These are phyloP conservation scores for Symphodus melops DNA, from an alignment of 2,113 vertebrate species.

Conservation along the genomic window DNA sequence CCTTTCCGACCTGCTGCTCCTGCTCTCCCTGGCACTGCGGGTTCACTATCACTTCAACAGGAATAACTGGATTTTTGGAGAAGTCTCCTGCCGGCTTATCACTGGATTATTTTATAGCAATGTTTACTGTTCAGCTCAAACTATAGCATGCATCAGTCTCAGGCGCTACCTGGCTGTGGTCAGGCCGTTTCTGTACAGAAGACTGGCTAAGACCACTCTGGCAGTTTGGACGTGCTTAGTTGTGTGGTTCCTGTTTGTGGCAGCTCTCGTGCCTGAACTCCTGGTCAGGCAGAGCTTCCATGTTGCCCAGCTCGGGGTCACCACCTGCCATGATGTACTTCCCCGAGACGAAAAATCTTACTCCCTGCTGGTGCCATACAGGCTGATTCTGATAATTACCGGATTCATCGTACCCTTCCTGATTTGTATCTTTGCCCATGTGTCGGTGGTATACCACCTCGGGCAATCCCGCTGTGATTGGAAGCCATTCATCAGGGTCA, in stretches of 20 bases:
- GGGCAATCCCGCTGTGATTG: slow-evolving; percentile 83
- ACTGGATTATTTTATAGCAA: slow-evolving; percentile 91
- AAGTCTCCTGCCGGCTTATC: slow-evolving; percentile 84
- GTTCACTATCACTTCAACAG: slow-evolving; percentile 89
- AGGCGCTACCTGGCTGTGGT: slow-evolving; percentile 90
- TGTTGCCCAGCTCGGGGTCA: slow-evolving; percentile 63
- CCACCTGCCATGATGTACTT: slow-evolving; percentile 89
- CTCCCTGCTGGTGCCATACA: slow-evolving; percentile 81
- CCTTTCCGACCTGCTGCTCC: slow-evolving; percentile 88
- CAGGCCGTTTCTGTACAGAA: slow-evolving; percentile 90
- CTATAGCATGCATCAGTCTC: slow-evolving; percentile 88
- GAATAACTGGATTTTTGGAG: slow-evolving; percentile 93
- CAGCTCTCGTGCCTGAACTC: slow-evolving; percentile 87
- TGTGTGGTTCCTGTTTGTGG: slow-evolving; percentile 83
- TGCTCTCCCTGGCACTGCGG: slow-evolving; percentile 87
- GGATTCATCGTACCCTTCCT: slow-evolving; percentile 88
- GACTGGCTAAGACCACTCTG: slow-evolving; percentile 82
- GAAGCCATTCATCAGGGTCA: slow-evolving; percentile 87
- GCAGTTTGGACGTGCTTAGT: slow-evolving; percentile 72
- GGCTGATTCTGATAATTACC: slow-evolving; percentile 82
- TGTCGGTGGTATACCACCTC: slow-evolving; percentile 85
- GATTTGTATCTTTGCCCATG: slow-evolving; percentile 86
- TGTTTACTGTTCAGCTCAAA: slow-evolving; percentile 91
- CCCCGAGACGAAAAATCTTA: slow-evolving; percentile 72
- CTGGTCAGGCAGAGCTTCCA: slow-evolving; percentile 86